phyloP scores from a whole-genome alignment of 2,113 vertebrate species.

The Ciconia boyciana region DNA sequence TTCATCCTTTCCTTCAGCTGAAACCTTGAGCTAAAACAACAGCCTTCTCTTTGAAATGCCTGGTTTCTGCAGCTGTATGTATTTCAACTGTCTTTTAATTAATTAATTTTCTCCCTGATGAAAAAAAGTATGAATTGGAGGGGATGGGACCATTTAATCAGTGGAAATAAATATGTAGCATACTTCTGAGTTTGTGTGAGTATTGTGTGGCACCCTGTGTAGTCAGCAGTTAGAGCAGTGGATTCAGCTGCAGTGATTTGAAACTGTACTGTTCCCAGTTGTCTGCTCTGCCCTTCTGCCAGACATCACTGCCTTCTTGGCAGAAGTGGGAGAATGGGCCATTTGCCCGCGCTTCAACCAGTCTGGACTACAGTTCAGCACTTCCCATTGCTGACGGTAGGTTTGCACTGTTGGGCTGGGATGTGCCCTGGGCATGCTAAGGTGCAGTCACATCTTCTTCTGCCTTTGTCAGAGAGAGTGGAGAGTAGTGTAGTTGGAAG shows the following conservation, averaged over 20 bases:
- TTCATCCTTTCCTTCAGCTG: not conserved
- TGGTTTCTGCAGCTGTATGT: not conserved
- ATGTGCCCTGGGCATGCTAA: not conserved
- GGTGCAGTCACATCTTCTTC: not conserved
- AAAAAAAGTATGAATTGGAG: not conserved
- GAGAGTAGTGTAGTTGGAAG: not conserved
- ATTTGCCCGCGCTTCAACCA: not conserved
- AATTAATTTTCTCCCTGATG: not conserved
- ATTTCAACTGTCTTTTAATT: not conserved
- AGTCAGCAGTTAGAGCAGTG: not conserved
- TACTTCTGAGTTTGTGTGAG: not conserved
- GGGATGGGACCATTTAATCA: not conserved
- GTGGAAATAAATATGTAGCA: not conserved
- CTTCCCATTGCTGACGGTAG: accelerated
- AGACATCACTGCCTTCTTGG: not conserved
- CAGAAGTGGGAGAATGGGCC: not conserved
- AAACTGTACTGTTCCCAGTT: not conserved
- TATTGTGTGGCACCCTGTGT: not conserved
- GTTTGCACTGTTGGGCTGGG: not conserved
- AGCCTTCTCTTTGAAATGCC: not conserved
- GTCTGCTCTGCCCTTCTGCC: not conserved
- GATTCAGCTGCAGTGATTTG: not conserved
- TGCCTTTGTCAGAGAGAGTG: not conserved
- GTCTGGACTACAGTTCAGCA: not conserved
- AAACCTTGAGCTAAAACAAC: not conserved